A percentile compares a stretch with the other conserved stretches of the same genome.
These are phyloP conservation scores for Novumbra hubbsi DNA, from an alignment of 2,797 vertebrate species.

Conservation along the genomic window DNA sequence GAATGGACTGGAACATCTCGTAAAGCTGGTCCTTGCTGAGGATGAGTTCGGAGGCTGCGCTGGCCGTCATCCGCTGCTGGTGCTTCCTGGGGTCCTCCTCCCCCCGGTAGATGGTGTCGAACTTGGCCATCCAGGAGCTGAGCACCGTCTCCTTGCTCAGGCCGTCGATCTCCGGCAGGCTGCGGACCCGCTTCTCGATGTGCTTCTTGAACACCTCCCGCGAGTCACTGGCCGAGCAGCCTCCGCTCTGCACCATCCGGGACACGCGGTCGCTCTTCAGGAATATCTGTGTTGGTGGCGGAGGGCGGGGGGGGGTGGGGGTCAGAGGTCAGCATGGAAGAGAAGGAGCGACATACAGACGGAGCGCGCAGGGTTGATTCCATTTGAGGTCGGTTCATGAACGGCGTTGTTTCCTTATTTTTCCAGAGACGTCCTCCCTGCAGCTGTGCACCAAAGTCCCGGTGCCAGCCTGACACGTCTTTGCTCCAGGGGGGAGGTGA, in stretches of 20 bases:
- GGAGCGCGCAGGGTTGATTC: neutral
- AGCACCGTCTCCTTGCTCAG: constrained; percentile 98
- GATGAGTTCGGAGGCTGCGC: constrained; percentile 93
- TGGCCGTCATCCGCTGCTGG: constrained; percentile 85
- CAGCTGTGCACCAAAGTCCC: neutral
- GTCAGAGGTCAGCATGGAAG: neutral
- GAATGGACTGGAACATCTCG: constrained; percentile 97
- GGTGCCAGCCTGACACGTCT: neutral
- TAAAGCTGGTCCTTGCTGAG: constrained; percentile 98
- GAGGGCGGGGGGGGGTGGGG: neutral
- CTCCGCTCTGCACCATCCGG: constrained; percentile 95
- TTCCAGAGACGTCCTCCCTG: neutral
- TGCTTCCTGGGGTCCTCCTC: constrained; percentile 91
- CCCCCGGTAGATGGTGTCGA: constrained; percentile 93
- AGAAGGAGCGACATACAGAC: neutral
- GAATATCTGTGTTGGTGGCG: constrained; percentile 79
- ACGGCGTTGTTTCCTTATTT: neutral
- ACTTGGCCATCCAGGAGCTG: constrained; percentile 97
- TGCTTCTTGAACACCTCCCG: constrained; percentile 98
- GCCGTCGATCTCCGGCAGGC: constrained; percentile 93
- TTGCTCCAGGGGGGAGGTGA: neutral
- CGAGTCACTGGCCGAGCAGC: constrained; percentile 92
- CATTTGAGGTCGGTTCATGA: neutral
- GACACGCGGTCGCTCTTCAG: constrained; percentile 94
- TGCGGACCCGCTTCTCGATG: constrained; percentile 94